phyloP scores from a whole-genome alignment of 2,113 vertebrate species.

The Esox niger region DNA sequence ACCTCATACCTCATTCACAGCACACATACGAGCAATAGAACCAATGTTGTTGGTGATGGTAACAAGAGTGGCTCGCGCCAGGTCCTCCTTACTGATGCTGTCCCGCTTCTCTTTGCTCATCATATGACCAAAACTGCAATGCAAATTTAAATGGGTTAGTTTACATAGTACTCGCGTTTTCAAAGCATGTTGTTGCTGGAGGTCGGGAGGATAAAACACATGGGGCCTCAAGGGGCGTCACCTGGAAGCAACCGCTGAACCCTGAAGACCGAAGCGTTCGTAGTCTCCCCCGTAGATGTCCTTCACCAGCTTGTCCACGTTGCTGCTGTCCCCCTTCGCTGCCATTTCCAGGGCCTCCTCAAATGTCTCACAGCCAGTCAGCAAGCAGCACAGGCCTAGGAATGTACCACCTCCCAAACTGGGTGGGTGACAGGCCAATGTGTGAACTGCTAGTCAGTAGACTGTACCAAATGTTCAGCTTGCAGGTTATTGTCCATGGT shows the following conservation, averaged over 20 bases:
- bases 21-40: slow-evolving; percentile 98
- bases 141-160: background rate
- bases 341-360: slow-evolving; percentile 98
- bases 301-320: slow-evolving; percentile 97
- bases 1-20: slow-evolving; percentile 89
- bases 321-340: slow-evolving; percentile 94
- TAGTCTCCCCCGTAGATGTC: slow-evolving; percentile 99
- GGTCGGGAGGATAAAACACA: background rate
- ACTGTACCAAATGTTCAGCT: background rate
- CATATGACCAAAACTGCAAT: slow-evolving; percentile 95
- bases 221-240: slow-evolving; percentile 41
- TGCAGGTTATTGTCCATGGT: too few species aligned
- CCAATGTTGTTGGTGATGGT: slow-evolving; percentile 99
- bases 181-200: background rate
- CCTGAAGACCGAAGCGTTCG: slow-evolving; percentile 92
- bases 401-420: slow-evolving; percentile 97
- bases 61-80: slow-evolving; percentile 93
- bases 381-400: slow-evolving; percentile 94
- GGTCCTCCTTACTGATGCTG: slow-evolving; percentile 94
- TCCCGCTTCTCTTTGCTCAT: slow-evolving; percentile 98
- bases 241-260: slow-evolving; percentile 95
- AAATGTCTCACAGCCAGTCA: slow-evolving; percentile 97
- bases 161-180: background rate
- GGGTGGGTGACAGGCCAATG: background rate
- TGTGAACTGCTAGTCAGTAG: background rate